Evolutionary conservation across 2,888 invertebrate genomes (phyloP).

Genomic region (Atherix ibis): DNA sequence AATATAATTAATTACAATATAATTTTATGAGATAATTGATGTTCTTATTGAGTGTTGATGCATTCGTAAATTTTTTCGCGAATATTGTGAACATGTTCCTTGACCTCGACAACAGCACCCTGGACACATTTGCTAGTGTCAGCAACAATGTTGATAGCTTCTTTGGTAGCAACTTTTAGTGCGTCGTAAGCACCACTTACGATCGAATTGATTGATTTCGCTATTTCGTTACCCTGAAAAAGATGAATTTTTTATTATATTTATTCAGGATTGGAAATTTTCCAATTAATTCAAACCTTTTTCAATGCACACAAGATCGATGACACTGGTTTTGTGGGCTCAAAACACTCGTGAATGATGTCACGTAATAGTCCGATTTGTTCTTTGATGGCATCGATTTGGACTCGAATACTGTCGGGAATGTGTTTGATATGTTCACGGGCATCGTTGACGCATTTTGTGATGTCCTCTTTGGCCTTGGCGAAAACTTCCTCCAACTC

Average conservation of each 20-base stretch:
- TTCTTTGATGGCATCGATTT: conserved; percentile 3
- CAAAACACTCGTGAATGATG: conserved; percentile 2
- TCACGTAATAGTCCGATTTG: conserved; percentile 1
- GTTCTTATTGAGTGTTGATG: not conserved
- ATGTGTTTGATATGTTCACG: conserved; percentile 1
- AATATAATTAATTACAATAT: too few species aligned
- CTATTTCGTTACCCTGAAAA: not conserved
- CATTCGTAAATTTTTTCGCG: not conserved
- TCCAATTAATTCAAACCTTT: too few species aligned
- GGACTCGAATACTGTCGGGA: conserved; percentile 1
- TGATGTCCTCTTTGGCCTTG: conserved; percentile 1
- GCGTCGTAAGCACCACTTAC: not conserved
- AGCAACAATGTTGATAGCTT: not conserved
- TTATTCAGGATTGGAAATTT: too few species aligned
- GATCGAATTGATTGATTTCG: not conserved
- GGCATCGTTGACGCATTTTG: conserved; percentile 2
- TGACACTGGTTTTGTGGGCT: conserved; percentile 1
- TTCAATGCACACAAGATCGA: not conserved
- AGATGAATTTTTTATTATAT: too few species aligned
- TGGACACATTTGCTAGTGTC: not conserved
- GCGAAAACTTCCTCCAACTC: conserved; percentile 1
- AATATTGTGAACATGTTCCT: not conserved
- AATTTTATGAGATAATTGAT: too few species aligned
- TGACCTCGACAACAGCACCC: not conserved
- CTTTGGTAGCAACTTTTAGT: not conserved